Conservation (phyloP, 2,888 invertebrate species). For the Nezara viridula region DNA sequence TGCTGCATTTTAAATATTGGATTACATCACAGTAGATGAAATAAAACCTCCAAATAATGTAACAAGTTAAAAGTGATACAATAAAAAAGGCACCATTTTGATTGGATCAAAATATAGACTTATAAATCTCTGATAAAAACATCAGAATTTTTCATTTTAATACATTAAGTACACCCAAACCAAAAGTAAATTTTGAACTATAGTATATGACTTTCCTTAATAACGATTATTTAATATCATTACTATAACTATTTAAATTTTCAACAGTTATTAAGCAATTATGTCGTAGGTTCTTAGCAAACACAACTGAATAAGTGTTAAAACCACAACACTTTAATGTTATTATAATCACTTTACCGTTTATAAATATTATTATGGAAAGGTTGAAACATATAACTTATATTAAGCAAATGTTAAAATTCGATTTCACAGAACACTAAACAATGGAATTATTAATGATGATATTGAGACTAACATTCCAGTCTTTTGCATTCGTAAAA, state of each 20-base stretch:
- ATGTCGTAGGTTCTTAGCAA: not conserved
- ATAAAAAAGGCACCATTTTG: conserved; percentile 26
- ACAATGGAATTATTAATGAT: not conserved
- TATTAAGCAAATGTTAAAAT: not conserved
- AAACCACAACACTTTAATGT: not conserved
- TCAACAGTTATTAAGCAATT: not conserved
- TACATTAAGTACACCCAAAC: not conserved
- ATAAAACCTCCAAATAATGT: not conserved
- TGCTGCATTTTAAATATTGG: not conserved
- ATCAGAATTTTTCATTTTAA: not conserved
- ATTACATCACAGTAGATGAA: not conserved
- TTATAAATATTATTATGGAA: not conserved
- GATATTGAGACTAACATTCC: conserved; percentile 25
- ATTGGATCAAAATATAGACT: not conserved
- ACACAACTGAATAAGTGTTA: not conserved
- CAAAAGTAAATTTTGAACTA: not conserved
- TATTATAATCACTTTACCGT: not conserved
- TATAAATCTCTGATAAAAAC: not conserved
- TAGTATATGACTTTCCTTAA: not conserved
- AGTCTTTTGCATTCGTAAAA: conserved; percentile 20
- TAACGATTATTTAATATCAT: not conserved
- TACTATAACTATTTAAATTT: not conserved
- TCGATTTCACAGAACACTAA: not conserved
- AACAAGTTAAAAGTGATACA: not conserved
- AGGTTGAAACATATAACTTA: not conserved